phyloP scores from a whole-genome alignment of 2,113 vertebrate genomes.

The Erpornis zantholeuca region DNA sequence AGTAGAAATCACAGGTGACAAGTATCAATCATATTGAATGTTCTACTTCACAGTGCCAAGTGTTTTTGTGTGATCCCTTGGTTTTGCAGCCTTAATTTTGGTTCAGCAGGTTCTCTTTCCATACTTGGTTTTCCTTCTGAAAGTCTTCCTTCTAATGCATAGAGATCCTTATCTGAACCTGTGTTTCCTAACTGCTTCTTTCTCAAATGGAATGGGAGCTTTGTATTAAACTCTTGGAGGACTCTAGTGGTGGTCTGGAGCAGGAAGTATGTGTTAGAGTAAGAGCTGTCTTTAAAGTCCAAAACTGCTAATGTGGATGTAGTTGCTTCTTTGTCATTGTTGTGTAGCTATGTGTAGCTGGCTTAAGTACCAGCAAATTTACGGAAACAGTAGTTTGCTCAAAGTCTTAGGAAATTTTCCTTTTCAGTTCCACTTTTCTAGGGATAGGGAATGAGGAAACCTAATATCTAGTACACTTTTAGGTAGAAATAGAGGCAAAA shows the following conservation, averaged over 20 bases:
- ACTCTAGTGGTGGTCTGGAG: not conserved
- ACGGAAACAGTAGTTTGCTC: not conserved
- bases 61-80: not conserved
- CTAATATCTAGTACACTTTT: not conserved
- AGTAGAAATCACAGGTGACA: not conserved
- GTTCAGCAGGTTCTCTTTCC: not conserved
- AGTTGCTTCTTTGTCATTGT: not conserved
- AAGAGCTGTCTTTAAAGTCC: not conserved
- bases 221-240: not conserved
- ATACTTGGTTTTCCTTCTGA: not conserved
- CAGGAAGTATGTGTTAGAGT: not conserved
- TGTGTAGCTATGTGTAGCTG: not conserved
- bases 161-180: not conserved
- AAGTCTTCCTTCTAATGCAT: not conserved
- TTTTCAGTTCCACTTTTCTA: not conserved
- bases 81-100: not conserved
- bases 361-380: not conserved
- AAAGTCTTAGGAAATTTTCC: not conserved
- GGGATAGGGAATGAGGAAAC: not conserved
- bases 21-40: not conserved
- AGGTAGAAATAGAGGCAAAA: not conserved
- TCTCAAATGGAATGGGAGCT: not conserved
- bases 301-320: not conserved
- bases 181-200: not conserved
- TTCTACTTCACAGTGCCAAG: accelerated